Evolutionary conservation across 2,113 vertebrate genomes (phyloP), one percentile per base, ranked within the genome.

Genomic region (Polyodon spathula): DNA sequence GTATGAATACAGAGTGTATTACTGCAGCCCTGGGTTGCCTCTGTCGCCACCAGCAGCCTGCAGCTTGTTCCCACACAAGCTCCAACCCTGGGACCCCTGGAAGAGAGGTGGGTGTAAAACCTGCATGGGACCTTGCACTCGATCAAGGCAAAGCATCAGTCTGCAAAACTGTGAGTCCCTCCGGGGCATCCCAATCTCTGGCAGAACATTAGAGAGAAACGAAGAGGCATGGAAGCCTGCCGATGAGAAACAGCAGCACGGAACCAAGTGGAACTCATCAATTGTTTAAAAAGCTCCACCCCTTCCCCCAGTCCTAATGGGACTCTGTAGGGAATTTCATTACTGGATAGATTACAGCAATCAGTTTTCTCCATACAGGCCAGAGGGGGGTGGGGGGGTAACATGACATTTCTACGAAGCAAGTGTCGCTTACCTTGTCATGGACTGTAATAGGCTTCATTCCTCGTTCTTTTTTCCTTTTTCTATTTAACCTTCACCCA

Each of bases 271-370:
- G 4, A 17, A 8, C 53, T 37, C 7, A 54, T 54, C 52, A 54
- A 60, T 62, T 57, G 56, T 69, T 69, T 64, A 68, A 71, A 66
- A 58, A 17, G 6, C 27, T 14, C 39, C 27, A 39, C 50, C 55
- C 46, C 3, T 8, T 8, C 37, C 37, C 12, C 59, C 46, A 51
- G 66, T 66, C 58, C 62, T 62, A 59, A 38, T 27, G 50, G 15
- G 58, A 63, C 55, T 61, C 64, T 66, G 68, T 56, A 44, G 64
- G 65, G 65, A 62, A 62, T 69, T 72, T 64, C 67, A 69, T 69
- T 67, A 69, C 39, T 62, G 54, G 54, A 39, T 62, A 65, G 64
- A 69, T 72, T 67, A 65, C 38, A 72, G 55, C 62, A 56, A 67
- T 69, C 62, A 62, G 44, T 66, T 54, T 59, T 50, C 48, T 37